phyloP scores from a whole-genome alignment of 2,888 invertebrate genomes.

The Dynastes hyllus region DNA sequence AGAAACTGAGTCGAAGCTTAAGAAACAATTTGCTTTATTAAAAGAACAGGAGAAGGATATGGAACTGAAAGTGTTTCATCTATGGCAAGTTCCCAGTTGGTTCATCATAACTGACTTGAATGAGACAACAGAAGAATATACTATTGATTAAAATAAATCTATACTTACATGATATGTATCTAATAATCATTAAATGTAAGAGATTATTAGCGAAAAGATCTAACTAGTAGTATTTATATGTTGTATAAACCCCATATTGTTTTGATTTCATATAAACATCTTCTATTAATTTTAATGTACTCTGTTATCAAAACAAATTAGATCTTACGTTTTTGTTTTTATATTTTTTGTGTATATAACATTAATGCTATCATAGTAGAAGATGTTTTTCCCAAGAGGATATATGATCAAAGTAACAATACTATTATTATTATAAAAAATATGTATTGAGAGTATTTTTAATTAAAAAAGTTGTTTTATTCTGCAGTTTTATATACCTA shows the following conservation, averaged over 20 bases:
- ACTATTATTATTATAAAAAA: slow-evolving; percentile 24
- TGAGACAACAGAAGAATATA: slow-evolving; percentile 50
- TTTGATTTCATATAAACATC: background rate
- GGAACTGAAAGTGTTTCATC: slow-evolving; percentile 64
- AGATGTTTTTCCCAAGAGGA: slow-evolving; percentile 6
- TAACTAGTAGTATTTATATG: slow-evolving; percentile 30
- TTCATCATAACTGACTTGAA: slow-evolving; percentile 63
- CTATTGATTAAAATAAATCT: slow-evolving; percentile 41
- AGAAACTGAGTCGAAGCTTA: slow-evolving; percentile 65
- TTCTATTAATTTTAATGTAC: slow-evolving; percentile 20
- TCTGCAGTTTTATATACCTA: too few species aligned
- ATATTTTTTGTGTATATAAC: slow-evolving; percentile 34
- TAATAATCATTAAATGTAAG: background rate
- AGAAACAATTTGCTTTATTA: slow-evolving; percentile 62
- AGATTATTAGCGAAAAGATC: slow-evolving; percentile 12
- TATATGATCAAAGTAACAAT: background rate
- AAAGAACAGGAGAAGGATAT: slow-evolving; percentile 66
- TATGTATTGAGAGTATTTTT: slow-evolving; percentile 48
- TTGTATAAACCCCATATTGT: slow-evolving; percentile 24
- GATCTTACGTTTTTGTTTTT: slow-evolving; percentile 4
- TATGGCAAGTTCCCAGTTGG: slow-evolving; percentile 70
- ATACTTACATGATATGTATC: slow-evolving; percentile 8
- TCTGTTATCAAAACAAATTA: slow-evolving; percentile 11
- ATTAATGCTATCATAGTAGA: slow-evolving; percentile 12
- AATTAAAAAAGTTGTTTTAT: slow-evolving; percentile 34